These are phyloP conservation scores for Epinotia bilunana DNA, from an alignment of 2,888 invertebrate genomes.

Conservation along the genomic window DNA sequence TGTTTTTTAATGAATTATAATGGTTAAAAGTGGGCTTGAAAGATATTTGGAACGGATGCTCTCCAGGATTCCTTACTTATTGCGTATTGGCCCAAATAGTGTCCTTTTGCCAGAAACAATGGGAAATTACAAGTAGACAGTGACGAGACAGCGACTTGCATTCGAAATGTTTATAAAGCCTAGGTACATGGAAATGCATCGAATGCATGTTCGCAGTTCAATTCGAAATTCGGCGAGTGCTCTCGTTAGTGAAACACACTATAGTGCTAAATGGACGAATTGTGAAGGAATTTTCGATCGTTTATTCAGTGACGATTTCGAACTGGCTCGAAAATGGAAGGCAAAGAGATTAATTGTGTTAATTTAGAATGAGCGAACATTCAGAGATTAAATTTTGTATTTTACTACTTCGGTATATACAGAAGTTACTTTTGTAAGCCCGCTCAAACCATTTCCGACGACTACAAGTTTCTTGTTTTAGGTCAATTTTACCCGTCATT, in stretches of 20 bases:
- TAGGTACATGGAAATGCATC: conserved; percentile 33
- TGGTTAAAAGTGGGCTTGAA: too few species aligned
- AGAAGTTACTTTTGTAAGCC: background rate
- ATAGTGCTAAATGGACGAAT: conserved; percentile 45
- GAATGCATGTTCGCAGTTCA: conserved; percentile 43
- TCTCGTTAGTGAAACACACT: conserved; percentile 44
- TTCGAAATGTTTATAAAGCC: conserved; percentile 25
- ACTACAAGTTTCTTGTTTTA: background rate
- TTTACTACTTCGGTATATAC: background rate
- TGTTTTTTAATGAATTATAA: too few species aligned
- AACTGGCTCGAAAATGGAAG: conserved; percentile 13
- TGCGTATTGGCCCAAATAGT: background rate
- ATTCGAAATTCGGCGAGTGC: conserved; percentile 44
- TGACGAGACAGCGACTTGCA: background rate
- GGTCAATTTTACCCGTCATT: background rate
- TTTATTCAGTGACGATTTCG: conserved; percentile 41
- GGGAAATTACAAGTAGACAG: conserved; percentile 21
- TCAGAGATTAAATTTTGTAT: background rate
- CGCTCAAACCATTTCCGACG: background rate
- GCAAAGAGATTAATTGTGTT: conserved; percentile 24
- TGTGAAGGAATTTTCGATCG: conserved; percentile 43
- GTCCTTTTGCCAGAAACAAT: conserved; percentile 8
- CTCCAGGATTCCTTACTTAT: background rate
- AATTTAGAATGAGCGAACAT: background rate
- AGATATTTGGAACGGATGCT: background rate